Evolutionary conservation across 2,888 invertebrate species (phyloP).

Genomic region (Pasiphila rectangulata): DNA sequence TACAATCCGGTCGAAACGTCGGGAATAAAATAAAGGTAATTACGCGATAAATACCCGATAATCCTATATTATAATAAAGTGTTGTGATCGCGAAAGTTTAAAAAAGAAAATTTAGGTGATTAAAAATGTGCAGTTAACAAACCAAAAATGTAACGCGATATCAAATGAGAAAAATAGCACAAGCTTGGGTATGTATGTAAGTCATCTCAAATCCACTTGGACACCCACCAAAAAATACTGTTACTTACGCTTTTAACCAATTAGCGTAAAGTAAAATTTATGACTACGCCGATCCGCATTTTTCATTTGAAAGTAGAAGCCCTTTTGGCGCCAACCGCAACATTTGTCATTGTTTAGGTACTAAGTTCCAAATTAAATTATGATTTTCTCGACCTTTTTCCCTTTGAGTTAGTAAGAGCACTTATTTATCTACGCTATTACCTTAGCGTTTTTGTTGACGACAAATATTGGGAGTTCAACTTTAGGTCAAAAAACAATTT

Average conservation of each 20-base stretch:
- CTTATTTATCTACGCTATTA: conserved; percentile 1
- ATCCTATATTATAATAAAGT: too few species aligned
- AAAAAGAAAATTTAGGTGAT: too few species aligned
- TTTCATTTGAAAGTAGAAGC: conserved; percentile 12
- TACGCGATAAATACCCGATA: too few species aligned
- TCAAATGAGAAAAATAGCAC: too few species aligned
- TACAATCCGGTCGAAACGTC: too few species aligned
- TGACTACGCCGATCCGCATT: conserved; percentile 20
- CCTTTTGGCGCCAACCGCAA: conserved; percentile 7
- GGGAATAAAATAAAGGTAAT: too few species aligned
- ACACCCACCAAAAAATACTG: conserved; percentile 14
- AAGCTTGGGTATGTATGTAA: neutral
- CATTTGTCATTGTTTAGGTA: conserved; percentile 27
- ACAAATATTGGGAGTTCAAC: too few species aligned
- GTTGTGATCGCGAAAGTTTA: too few species aligned
- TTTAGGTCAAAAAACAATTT: too few species aligned
- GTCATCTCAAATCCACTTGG: conserved; percentile 6
- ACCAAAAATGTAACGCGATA: neutral
- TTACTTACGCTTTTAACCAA: conserved; percentile 24
- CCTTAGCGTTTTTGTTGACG: too few species aligned
- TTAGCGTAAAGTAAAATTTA: conserved; percentile 31
- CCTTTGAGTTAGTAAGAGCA: conserved; percentile 8
- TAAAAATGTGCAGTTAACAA: too few species aligned
- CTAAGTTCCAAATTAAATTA: conserved; percentile 20
- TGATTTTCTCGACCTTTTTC: conserved; percentile 3